Evolutionary conservation across 2,113 vertebrate genomes (phyloP).

Genomic region (Ondatra zibethicus): DNA sequence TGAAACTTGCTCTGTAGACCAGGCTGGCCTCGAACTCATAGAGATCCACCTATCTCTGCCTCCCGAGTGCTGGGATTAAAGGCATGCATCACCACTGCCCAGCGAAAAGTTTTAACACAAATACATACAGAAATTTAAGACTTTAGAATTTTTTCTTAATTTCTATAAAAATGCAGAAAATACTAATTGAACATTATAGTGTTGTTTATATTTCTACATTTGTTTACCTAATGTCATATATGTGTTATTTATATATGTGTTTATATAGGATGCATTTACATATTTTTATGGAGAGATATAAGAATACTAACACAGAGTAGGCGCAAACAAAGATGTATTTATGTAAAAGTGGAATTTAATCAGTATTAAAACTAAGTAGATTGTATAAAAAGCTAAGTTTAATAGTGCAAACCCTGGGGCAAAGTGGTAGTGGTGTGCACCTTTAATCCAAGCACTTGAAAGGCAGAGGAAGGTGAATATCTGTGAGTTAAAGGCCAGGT

Average conservation of each 20-base stretch:
- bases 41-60: no score
- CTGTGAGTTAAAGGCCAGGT: background rate
- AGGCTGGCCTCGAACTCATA: no score
- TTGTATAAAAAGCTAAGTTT: background rate
- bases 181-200: background rate
- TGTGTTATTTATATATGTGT: no score
- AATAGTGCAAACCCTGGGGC: background rate
- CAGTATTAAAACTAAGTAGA: background rate
- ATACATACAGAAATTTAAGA: background rate
- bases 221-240: background rate
- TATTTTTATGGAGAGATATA: background rate
- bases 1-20: no score
- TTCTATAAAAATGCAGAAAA: background rate
- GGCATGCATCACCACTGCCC: no score
- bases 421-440: no score
- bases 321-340: background rate
- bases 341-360: background rate
- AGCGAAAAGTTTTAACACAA: background rate
- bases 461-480: background rate
- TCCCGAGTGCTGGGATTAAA: no score
- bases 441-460: background rate
- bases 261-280: background rate
- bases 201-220: background rate
- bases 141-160: background rate
- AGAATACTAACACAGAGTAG: background rate